These are phyloP conservation scores for Atopsyche davidsoni DNA, from an alignment of 1,140 invertebrate genomes.

Conservation along the genomic window DNA sequence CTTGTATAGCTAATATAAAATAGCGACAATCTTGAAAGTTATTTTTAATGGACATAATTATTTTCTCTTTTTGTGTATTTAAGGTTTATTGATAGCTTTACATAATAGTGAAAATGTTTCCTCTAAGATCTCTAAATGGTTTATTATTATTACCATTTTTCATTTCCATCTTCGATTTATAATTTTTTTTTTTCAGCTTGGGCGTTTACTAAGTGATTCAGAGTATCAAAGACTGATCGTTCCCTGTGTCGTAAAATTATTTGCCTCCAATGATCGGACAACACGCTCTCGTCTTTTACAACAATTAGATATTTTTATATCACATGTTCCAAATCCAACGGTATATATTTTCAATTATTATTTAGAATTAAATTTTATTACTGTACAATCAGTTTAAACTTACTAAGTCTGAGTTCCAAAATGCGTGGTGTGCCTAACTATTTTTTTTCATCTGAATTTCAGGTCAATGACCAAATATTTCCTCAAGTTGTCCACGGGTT, in stretches of 20 bases:
- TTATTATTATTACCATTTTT: too few relatives aligned
- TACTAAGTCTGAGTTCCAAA: neutral
- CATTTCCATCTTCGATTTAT: neutral
- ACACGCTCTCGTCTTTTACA: slow-evolving; percentile 89
- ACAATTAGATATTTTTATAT: slow-evolving; percentile 79
- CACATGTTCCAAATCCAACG: slow-evolving; percentile 61
- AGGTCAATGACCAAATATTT: slow-evolving; percentile 86
- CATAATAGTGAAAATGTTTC: too few relatives aligned
- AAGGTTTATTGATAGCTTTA: too few relatives aligned
- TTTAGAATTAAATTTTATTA: slow-evolving; percentile 16
- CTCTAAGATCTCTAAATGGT: too few relatives aligned
- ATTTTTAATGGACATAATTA: too few relatives aligned
- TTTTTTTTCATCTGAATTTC: slow-evolving; percentile 31
- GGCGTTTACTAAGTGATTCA: slow-evolving; percentile 75
- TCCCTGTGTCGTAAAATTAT: slow-evolving; percentile 95
- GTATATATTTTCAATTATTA: slow-evolving; percentile 44
- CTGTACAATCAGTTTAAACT: neutral
- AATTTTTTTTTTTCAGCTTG: slow-evolving; percentile 59
- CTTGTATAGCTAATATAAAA: too few relatives aligned
- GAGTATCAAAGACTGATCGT: slow-evolving; percentile 97
- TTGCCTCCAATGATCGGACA: slow-evolving; percentile 89
- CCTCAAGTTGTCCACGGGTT: slow-evolving; percentile 90
- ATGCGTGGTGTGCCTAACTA: neutral
- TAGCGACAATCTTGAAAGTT: too few relatives aligned
- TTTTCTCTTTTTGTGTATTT: too few relatives aligned